These are phyloP conservation scores for Hirudo medicinalis DNA, from an alignment of 1,140 invertebrate species.

Conservation along the genomic window DNA sequence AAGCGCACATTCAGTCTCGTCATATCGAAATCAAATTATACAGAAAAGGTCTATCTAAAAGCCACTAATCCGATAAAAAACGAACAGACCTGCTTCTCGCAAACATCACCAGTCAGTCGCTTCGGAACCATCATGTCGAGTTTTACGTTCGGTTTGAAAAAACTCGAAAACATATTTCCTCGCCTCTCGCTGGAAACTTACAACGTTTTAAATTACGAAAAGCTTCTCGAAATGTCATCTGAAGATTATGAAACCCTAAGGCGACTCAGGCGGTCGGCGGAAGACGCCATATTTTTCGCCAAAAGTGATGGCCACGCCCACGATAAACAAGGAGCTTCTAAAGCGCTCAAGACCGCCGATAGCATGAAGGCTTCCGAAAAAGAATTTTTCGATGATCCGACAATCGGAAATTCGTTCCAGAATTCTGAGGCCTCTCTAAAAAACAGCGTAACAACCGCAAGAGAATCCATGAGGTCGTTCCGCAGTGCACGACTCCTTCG, in stretches of 20 bases:
- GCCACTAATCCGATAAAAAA: background rate
- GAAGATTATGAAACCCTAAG: constrained; percentile 2
- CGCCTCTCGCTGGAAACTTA: background rate
- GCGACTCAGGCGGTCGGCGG: background rate
- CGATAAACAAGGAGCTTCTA: no score
- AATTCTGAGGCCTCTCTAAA: background rate
- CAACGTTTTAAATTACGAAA: constrained; percentile 3
- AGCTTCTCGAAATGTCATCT: background rate
- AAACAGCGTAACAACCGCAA: background rate
- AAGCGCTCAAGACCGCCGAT: background rate
- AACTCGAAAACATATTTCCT: background rate
- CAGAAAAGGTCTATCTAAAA: background rate
- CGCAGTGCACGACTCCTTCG: background rate
- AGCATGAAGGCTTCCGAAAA: background rate
- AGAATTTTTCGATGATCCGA: background rate
- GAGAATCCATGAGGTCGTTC: background rate
- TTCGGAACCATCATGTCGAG: background rate
- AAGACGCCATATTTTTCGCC: constrained; percentile 1
- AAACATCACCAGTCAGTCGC: background rate
- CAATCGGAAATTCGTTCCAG: background rate
- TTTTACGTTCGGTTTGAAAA: background rate
- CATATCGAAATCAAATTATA: background rate
- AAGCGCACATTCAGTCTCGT: background rate
- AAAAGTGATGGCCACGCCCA: background rate
- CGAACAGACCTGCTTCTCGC: background rate